Conservation (phyloP, 2,888 invertebrate species). For the Ptychoptera contaminata region DNA sequence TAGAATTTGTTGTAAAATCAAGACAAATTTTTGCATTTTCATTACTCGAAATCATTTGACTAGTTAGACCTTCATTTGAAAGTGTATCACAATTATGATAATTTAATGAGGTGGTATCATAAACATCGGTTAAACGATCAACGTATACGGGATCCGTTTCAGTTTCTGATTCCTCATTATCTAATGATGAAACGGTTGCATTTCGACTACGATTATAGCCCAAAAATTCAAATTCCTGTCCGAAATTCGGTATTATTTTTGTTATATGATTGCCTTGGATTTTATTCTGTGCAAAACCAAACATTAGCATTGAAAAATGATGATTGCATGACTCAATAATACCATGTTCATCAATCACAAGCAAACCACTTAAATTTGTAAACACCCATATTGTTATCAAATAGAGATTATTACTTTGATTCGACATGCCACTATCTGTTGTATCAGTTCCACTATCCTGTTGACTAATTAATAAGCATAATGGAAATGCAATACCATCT, state of each 20-base stretch:
- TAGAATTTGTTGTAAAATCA: background rate
- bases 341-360: slow-evolving; percentile 45
- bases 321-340: slow-evolving; percentile 48
- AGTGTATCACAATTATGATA: background rate
- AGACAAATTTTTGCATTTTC: background rate
- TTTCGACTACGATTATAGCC: slow-evolving; percentile 33
- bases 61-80: background rate
- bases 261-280: slow-evolving; percentile 40
- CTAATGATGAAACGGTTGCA: slow-evolving; percentile 38
- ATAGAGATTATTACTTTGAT: slow-evolving; percentile 8
- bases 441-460: slow-evolving; percentile 8
- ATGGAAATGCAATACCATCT: slow-evolving; percentile 45
- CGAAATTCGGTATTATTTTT: slow-evolving; percentile 45
- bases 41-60: background rate
- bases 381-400: slow-evolving; percentile 33
- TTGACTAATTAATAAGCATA: slow-evolving; percentile 37
- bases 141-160: slow-evolving; percentile 17
- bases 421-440: slow-evolving; percentile 10
- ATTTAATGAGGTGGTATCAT: background rate
- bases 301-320: slow-evolving; percentile 47
- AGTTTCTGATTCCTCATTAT: slow-evolving; percentile 33
- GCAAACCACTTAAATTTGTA: slow-evolving; percentile 47
- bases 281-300: slow-evolving; percentile 43
- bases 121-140: slow-evolving; percentile 2
- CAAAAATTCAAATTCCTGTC: slow-evolving; percentile 37